Evolutionary conservation across 2,113 vertebrate genomes (phyloP).

Genomic region (Trochalopteron elliotii): DNA sequence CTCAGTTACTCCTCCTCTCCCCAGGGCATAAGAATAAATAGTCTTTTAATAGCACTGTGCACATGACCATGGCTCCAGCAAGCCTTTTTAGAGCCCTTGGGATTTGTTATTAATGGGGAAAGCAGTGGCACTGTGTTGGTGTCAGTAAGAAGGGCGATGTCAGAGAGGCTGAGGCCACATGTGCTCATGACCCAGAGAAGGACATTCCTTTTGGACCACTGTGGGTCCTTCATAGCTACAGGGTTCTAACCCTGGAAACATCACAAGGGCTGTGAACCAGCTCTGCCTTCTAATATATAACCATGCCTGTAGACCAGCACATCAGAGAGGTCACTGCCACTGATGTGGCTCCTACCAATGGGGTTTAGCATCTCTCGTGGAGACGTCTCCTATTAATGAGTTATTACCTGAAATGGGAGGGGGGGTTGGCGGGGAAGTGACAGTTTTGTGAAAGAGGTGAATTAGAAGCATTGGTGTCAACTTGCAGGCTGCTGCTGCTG

Average conservation of each 20-base stretch:
- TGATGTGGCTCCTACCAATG: background rate
- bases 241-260: background rate
- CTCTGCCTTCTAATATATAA: background rate
- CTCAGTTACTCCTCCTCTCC: background rate
- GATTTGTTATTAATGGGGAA: background rate
- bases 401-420: background rate
- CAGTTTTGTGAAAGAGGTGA: background rate
- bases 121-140: background rate
- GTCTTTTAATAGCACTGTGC: background rate
- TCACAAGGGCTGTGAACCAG: background rate
- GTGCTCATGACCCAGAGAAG: background rate
- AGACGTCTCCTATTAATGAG: background rate
- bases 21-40: background rate
- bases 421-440: accelerated
- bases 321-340: background rate
- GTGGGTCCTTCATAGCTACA: background rate
- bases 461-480: background rate
- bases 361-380: background rate
- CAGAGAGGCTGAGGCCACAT: background rate
- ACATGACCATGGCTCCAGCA: background rate
- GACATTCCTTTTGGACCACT: background rate
- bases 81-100: background rate
- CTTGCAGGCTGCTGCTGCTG: background rate
- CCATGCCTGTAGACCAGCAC: accelerated
- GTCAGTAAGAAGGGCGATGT: background rate